Conservation (phyloP, 2,113 vertebrate species). For the Lepus europaeus region DNA sequence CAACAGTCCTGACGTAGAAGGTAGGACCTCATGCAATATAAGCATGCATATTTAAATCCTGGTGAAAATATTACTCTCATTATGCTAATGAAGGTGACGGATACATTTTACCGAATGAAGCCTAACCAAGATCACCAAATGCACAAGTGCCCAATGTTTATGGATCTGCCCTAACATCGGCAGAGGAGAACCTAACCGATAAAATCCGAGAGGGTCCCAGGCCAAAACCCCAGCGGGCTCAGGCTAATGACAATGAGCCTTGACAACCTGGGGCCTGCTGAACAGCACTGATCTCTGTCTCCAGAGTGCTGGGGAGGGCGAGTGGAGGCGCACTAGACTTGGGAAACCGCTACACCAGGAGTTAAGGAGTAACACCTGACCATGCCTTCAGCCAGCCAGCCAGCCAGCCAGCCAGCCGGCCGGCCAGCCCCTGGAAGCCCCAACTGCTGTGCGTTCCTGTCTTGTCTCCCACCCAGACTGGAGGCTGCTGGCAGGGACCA, state of each 20-base stretch:
- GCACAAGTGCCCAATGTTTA: not conserved
- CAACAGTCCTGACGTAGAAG: not conserved
- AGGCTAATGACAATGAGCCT: not conserved
- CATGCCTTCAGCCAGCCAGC: too few species aligned
- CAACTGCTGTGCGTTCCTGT: not conserved
- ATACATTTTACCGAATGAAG: constrained; percentile 28
- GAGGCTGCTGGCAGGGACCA: not conserved
- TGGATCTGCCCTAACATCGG: not conserved
- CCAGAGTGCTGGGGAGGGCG: not conserved
- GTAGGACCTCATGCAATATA: not conserved
- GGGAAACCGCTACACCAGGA: not conserved
- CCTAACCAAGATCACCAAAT: not conserved
- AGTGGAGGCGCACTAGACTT: too few species aligned
- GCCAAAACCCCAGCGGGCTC: not conserved
- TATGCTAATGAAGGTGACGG: constrained; percentile 5
- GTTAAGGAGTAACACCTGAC: not conserved
- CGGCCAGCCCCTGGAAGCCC: too few species aligned
- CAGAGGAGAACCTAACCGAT: not conserved
- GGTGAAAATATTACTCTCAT: not conserved
- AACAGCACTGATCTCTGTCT: not conserved
- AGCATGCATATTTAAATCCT: constrained; percentile 20
- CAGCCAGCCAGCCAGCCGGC: too few species aligned
- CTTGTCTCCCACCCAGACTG: not conserved
- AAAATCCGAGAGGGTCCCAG: not conserved
- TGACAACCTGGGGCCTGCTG: not conserved